Base-by-base conservation (phyloP, 1,140 invertebrate species). In the Atta colombica region DNA sequence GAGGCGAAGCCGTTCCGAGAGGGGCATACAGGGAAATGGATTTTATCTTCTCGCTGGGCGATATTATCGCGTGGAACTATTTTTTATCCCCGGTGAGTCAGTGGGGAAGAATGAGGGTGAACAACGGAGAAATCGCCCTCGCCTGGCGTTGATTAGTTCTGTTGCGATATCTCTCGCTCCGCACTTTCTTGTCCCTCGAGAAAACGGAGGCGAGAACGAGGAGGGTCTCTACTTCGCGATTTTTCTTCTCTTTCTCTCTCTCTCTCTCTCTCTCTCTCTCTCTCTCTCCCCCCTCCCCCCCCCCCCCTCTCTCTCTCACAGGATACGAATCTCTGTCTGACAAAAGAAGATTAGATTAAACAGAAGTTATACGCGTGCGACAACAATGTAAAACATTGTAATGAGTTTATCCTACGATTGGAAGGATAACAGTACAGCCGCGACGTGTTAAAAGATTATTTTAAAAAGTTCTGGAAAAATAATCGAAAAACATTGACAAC, bases 71-170 rank as follows among this genome's bases (percentile, higher is more conserved):
- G 63, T 14, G 69, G 61, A 90, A 86, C 88, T 90, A 91, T 91
- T 91, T 92, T 92, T 92, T 92, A 91, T 88, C 84, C 84, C 45
- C 55, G n/a, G 28, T n/a, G 18, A 25, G 75, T 2, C 39, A 45
- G 39, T 45, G 87, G 60, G 55, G 18, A 75, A 25, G 81, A 84
- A 81, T 51, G 35, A 45, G 3, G 35, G 18, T 31, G 90, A 87
- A 69, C 72, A 81, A 88, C 77, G 88, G 87, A 88, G 88, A 90
- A 91, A 92, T 92, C 88, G 90, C 85, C 90, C 84, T 86, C 80
- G 90, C 85, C 81, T 87, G 88, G 55, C 91, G 91, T 92, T 92
- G 92, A 92, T 92, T 92, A 92, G 92, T 91, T 92, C 90, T 85
- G 88, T 89, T 90, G 87, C 88, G 87, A 89, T 90, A 91, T 92